A percentile compares a stretch with the other conserved stretches of the same genome.
Evolutionary conservation across 2,797 vertebrate species (phyloP).

Genomic region (Typhlichthys subterraneus): DNA sequence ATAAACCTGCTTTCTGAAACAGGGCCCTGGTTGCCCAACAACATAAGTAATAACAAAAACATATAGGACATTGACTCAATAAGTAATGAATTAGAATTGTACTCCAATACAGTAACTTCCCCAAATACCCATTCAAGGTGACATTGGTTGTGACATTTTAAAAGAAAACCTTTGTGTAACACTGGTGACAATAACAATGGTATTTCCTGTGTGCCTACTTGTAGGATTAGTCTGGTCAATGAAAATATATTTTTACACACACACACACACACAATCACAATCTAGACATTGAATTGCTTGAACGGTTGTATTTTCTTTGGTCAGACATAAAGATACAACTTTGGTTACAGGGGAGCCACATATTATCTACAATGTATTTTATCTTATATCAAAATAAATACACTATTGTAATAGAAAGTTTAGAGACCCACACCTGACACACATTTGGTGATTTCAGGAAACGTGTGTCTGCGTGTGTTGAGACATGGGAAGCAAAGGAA

Average conservation of each 20-base stretch:
- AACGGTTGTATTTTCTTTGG: background rate
- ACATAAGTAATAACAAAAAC: background rate
- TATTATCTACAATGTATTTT: slow-evolving; percentile 63
- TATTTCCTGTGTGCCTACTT: too few relatives aligned
- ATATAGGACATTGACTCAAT: background rate
- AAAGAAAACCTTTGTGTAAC: too few relatives aligned
- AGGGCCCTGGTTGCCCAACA: background rate
- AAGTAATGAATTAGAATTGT: background rate
- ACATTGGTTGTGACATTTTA: background rate
- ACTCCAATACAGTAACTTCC: background rate
- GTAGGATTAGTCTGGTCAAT: too few relatives aligned
- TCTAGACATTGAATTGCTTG: too few relatives aligned
- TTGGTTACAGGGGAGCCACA: slow-evolving; percentile 2
- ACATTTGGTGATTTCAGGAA: slow-evolving; percentile 20
- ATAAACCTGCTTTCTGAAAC: too few relatives aligned
- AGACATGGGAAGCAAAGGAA: slow-evolving; percentile 17
- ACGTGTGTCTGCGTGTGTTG: slow-evolving; percentile 29
- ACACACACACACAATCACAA: background rate
- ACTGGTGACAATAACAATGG: too few relatives aligned
- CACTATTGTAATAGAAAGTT: slow-evolving; percentile 43
- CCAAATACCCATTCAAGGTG: too few relatives aligned
- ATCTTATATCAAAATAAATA: slow-evolving; percentile 72
- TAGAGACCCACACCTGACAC: slow-evolving; percentile 26
- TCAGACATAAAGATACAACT: slow-evolving; percentile 8
- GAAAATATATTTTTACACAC: background rate